Base-by-base conservation (phyloP, 2,113 vertebrate species). In the Cinclus cinclus region DNA sequence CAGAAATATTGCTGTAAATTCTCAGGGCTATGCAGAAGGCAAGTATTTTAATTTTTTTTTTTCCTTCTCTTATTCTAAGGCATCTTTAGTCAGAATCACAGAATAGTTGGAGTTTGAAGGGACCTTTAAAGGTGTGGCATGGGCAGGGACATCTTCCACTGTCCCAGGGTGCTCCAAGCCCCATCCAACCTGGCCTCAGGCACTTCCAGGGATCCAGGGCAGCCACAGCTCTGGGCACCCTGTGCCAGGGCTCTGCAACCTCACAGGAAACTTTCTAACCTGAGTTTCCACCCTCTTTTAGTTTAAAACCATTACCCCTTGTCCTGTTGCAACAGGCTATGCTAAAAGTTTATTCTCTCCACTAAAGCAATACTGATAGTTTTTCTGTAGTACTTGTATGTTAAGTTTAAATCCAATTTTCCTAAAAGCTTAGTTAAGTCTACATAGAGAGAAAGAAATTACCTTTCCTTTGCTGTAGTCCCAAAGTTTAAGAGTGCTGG, bases 381-480 rank as follows among this genome's bases (percentile, higher is more conserved):
- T 69, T 67, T 28, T 30, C 42, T 59, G 10, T 3, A 58, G 23
- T 3, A 41, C 7, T 70, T 8, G 11, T 24, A 52, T 1, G 2
- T 47, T 39, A 71, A 64, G 21, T 31, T 65, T 41, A 80, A 88
- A 90, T 33, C 22, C 35, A 74, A 15, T 69, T 73, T 56, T 55
- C 30, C 59, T 56, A 19, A 11, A 81, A 75, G 11, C 12, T 81
- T 58, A 78, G 13, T n/a, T 65, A 81, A 63, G 22, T 23, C 24
- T 44, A 49, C 4, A 16, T 0, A 27, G 35, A 5, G 1, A 93
- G 27, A 47, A 6, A 81, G 22, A 46, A 46, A 73, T 62, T 95
- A 99, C 99, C 98, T 99, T 99, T 97, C 99, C 99, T 98, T 99
- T 99, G 98, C 99, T 99, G 99, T 99, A 99, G 98, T 99, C 99